phyloP scores from a whole-genome alignment of 2,113 vertebrate species.

The Esox niger region DNA sequence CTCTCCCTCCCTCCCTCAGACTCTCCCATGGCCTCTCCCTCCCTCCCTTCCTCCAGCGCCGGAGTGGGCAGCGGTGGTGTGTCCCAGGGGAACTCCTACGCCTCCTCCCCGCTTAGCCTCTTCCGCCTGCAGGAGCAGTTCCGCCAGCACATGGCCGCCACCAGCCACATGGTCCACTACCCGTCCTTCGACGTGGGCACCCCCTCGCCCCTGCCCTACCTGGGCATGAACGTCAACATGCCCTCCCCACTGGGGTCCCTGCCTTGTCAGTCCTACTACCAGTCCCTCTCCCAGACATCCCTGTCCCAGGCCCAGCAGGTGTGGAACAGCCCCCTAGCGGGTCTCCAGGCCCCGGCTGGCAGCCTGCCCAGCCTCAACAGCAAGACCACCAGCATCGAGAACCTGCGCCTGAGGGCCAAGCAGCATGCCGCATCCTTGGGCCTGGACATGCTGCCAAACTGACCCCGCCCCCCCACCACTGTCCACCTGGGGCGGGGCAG shows the following conservation, averaged over 20 bases:
- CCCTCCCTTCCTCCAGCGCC: conserved; percentile 76
- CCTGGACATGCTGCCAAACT: conserved; percentile 93
- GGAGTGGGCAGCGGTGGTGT: conserved; percentile 68
- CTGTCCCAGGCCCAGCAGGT: conserved; percentile 94
- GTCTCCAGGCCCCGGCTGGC: conserved; percentile 79
- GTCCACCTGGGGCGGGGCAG: not conserved
- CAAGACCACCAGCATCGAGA: conserved; percentile 99
- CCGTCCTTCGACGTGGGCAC: conserved; percentile 92
- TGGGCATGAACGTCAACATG: conserved; percentile 95
- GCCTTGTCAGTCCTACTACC: conserved; percentile 98
- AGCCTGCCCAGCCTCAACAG: conserved; percentile 88
- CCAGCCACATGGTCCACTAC: conserved; percentile 97
- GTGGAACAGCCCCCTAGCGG: conserved; percentile 85
- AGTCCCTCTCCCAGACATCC: conserved; percentile 89
- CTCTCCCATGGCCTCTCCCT: conserved; percentile 76
- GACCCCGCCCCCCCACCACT: conserved; percentile 45
- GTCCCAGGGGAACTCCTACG: conserved; percentile 90
- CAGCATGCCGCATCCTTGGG: conserved; percentile 95
- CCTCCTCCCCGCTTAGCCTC: conserved; percentile 95
- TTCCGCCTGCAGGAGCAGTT: conserved; percentile 99
- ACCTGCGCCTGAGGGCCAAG: conserved; percentile 94
- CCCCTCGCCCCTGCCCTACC: conserved; percentile 87
- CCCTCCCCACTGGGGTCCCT: conserved; percentile 84
- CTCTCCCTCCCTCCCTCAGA: conserved; percentile 70
- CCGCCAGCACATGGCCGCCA: conserved; percentile 98